Evolutionary conservation across 2,797 vertebrate genomes (phyloP).

Genomic region (Xiphorhynchus erythropygius): DNA sequence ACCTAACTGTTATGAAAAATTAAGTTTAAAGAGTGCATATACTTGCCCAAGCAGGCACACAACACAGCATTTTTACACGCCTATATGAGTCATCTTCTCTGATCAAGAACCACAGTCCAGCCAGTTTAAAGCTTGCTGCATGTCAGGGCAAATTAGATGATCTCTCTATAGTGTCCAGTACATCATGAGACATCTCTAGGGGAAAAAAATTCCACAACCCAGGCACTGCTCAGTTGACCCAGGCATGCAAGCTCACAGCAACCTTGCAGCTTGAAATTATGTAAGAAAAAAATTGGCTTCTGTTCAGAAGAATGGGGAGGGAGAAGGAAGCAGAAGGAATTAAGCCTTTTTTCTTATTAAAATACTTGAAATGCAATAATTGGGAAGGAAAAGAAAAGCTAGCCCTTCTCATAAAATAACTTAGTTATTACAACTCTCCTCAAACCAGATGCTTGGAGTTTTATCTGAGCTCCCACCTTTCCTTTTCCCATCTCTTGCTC

Average conservation of each 20-base stretch:
- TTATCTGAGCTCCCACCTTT: neutral
- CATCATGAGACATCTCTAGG: neutral
- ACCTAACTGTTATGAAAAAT: neutral
- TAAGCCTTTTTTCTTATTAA: neutral
- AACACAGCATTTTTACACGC: neutral
- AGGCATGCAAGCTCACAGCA: neutral
- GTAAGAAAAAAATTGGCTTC: neutral
- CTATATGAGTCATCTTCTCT: neutral
- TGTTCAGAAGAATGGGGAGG: neutral
- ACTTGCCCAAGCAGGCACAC: neutral
- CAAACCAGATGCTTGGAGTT: neutral
- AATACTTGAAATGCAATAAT: neutral
- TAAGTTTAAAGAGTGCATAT: neutral
- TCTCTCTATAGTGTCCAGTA: neutral
- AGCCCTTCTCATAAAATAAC: neutral
- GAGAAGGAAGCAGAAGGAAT: neutral
- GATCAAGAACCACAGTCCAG: neutral
- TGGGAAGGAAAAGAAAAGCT: slow-evolving; percentile 16
- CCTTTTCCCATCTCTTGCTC: neutral
- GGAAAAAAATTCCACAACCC: neutral
- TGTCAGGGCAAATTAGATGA: neutral
- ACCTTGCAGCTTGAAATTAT: neutral
- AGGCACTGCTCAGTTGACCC: neutral
- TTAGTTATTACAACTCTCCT: neutral
- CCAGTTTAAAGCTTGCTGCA: neutral